A percentile compares a stretch with the other conserved stretches of the same genome.
Evolutionary conservation across 2,797 vertebrate genomes (phyloP).

Genomic region (Acridotheres tristis): DNA sequence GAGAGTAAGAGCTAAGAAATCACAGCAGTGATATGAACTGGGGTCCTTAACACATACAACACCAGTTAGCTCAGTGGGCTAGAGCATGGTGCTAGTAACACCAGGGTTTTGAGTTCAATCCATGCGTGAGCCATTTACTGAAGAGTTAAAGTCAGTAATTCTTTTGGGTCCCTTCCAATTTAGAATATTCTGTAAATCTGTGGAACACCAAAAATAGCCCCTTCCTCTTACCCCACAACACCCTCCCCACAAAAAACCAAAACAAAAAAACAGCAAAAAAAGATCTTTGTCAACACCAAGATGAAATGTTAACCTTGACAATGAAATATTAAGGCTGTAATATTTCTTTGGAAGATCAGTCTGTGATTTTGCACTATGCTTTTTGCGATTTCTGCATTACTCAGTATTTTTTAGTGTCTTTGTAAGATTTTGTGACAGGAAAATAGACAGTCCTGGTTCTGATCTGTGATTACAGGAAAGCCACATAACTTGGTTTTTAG

Average conservation of each 20-base stretch:
- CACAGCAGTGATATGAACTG: neutral
- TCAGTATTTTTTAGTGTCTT: neutral
- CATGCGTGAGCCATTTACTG: neutral
- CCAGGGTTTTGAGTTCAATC: neutral
- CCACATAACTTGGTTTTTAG: neutral
- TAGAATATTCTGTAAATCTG: neutral
- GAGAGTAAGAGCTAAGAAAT: neutral
- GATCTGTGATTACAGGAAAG: neutral
- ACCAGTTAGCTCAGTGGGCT: neutral
- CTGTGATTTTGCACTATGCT: neutral
- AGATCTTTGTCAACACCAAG: neutral
- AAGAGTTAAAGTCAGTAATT: neutral
- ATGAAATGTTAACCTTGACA: neutral
- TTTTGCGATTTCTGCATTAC: neutral
- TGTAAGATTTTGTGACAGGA: neutral
- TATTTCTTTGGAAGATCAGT: neutral
- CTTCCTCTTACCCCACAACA: neutral
- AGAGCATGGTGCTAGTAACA: neutral
- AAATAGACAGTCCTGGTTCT: neutral
- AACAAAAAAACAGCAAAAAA: neutral
- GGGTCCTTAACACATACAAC: neutral
- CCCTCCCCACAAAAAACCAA: neutral
- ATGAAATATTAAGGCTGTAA: neutral
- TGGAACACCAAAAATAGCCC: neutral
- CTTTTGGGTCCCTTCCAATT: neutral